Conservation (phyloP, 1,140 invertebrate genomes). For the Calliphora vicina region DNA sequence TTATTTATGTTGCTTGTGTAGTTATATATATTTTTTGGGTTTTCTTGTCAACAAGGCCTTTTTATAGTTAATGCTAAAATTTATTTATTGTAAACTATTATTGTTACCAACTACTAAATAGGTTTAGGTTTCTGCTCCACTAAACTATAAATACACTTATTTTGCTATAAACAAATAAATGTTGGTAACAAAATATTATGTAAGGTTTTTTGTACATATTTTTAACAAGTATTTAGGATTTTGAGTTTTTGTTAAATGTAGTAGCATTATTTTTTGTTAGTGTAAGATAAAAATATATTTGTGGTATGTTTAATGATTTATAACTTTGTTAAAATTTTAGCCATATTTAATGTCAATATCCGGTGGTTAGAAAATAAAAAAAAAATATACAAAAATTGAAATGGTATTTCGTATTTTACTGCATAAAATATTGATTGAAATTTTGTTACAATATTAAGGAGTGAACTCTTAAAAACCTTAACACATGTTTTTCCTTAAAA, state of each 20-base stretch:
- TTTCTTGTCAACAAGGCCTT: not conserved
- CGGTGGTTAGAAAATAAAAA: not conserved
- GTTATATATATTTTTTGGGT: not conserved
- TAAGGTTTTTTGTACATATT: not conserved
- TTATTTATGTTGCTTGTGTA: not conserved
- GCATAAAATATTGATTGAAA: not conserved
- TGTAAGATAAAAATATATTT: not conserved
- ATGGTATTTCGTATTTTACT: not conserved
- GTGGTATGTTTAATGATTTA: not conserved
- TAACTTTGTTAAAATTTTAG: not conserved
- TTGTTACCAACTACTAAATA: not conserved
- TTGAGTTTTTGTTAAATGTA: not conserved
- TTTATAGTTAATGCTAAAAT: not conserved
- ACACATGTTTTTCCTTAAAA: too few species aligned
- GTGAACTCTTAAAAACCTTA: too few species aligned
- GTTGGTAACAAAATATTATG: not conserved
- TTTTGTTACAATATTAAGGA: too few species aligned
- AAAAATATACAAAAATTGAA: not conserved
- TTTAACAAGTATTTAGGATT: not conserved
- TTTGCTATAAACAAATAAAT: not conserved
- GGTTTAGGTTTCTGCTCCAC: constrained; percentile 15
- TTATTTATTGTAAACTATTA: not conserved
- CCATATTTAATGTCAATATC: not conserved
- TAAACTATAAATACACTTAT: not conserved
- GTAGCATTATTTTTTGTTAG: not conserved